Base-by-base conservation (phyloP, 2,113 vertebrate species). In the Reinhardtius hippoglossoides region DNA sequence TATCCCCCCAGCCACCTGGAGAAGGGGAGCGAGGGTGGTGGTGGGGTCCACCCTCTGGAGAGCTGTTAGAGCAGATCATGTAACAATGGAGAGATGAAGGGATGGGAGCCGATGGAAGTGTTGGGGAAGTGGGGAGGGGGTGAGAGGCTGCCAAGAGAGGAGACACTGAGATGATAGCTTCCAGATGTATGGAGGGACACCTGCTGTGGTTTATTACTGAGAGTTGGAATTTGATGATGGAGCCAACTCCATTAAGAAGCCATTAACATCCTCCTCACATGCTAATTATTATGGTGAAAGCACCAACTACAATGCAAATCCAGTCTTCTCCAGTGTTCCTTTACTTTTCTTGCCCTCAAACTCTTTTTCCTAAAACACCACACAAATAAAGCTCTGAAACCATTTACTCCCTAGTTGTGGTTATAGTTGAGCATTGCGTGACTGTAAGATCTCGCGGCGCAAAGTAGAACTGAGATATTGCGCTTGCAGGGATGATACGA, bases 1-100 rank as follows among this genome's bases (percentile, higher is more conserved):
- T 94, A 94, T 92, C 92, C 92, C 78, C 63, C 46, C 69, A 83
- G 85, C 94, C 93, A 94, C 94, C 94, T 94, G 94, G 92, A 78
- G 74, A 81, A 84, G 80, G 46, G 59, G 70, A 74, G 82, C 0
- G 15, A 67, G 67, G 69, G 66, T 69, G 67, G 76, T 55, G 78
- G 85, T 35, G 69, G 80, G 78, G 64, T 80, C 80, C 74, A 57
- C 61, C 74, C 84, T 89, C 89, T 83, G 64, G 90, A 88, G 85
- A 87, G 90, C 85, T 87, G 81, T 92, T 82, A 84, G 73, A 84
- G 70, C 55, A 87, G 89, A 92, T 94, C 92, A 69, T 88, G 82
- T 94, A 92, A 94, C 92, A 92, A 92, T 89, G 78, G 87, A 72
- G 79, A 87, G 83, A 87, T 87, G 88, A 82, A 84, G 89, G 84